Percentiles rank a stretch among this genome's conserved stretches.
Conservation (phyloP, 2,888 invertebrate genomes). For the Andrena dorsata region DNA sequence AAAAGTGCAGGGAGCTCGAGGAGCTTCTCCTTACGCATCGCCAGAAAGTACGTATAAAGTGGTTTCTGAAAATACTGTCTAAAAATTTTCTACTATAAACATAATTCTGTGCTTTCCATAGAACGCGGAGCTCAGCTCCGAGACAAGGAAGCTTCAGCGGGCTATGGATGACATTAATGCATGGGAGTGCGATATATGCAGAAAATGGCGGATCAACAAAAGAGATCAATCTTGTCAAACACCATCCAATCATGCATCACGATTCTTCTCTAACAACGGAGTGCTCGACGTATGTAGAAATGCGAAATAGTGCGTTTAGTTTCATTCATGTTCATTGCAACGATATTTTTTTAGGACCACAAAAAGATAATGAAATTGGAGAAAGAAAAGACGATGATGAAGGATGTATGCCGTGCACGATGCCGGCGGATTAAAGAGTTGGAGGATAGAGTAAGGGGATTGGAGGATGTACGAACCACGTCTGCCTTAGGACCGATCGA, state of each 20-base stretch:
- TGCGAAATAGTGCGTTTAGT: neutral
- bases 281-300: slow-evolving; percentile 74
- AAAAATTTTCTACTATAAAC: neutral
- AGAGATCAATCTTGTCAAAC: slow-evolving; percentile 76
- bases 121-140: slow-evolving; percentile 59
- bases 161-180: slow-evolving; percentile 64
- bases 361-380: slow-evolving; percentile 85
- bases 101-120: slow-evolving; percentile 18
- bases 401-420: slow-evolving; percentile 85
- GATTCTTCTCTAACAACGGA: slow-evolving; percentile 72
- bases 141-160: slow-evolving; percentile 70
- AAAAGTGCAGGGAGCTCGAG: slow-evolving; percentile 78
- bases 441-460: slow-evolving; percentile 65
- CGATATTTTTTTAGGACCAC: slow-evolving; percentile 32
- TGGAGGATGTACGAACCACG: slow-evolving; percentile 36
- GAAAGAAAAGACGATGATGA: slow-evolving; percentile 85
- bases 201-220: slow-evolving; percentile 66
- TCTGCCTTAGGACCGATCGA: slow-evolving; percentile 14
- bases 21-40: slow-evolving; percentile 69
- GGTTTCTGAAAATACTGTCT: neutral
- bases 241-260: slow-evolving; percentile 63
- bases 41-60: slow-evolving; percentile 45
- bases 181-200: slow-evolving; percentile 75
- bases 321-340: slow-evolving; percentile 1
- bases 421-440: slow-evolving; percentile 79